phyloP scores from a whole-genome alignment of 2,113 vertebrate genomes.

The Pteropus alecto region DNA sequence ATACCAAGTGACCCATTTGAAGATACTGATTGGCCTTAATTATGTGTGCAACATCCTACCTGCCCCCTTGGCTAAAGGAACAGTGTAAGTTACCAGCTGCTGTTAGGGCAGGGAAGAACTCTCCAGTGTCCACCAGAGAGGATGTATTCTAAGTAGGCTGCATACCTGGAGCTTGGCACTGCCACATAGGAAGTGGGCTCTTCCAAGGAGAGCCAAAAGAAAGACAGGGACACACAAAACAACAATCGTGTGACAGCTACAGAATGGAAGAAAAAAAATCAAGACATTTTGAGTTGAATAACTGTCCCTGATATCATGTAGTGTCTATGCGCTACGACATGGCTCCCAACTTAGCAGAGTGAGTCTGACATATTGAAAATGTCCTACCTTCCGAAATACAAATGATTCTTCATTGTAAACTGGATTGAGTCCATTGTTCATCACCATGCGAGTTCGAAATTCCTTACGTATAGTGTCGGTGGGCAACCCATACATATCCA shows the following conservation, averaged over 20 bases:
- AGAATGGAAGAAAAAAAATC: slow-evolving; percentile 55
- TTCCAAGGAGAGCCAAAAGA: slow-evolving; percentile 65
- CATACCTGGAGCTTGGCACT: slow-evolving; percentile 72
- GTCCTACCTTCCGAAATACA: slow-evolving; percentile 96
- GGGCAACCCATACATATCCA: slow-evolving; percentile 98
- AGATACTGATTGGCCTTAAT: slow-evolving; percentile 65
- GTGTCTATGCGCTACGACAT: background rate
- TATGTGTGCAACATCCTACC: slow-evolving; percentile 71
- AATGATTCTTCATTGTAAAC: slow-evolving; percentile 99
- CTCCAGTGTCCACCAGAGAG: slow-evolving; percentile 62
- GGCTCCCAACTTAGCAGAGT: background rate
- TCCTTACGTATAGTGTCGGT: slow-evolving; percentile 98
- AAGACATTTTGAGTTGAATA: background rate
- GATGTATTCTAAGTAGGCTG: slow-evolving; percentile 71
- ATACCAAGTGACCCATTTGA: slow-evolving; percentile 69
- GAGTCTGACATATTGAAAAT: background rate
- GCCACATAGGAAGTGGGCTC: slow-evolving; percentile 52
- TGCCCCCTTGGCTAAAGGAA: slow-evolving; percentile 76
- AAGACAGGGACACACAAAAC: slow-evolving; percentile 71
- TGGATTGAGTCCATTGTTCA: slow-evolving; percentile 99
- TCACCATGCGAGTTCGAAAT: slow-evolving; percentile 98
- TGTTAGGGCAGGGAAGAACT: slow-evolving; percentile 78
- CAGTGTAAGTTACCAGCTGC: slow-evolving; percentile 70
- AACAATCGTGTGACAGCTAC: slow-evolving; percentile 62
- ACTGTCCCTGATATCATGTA: background rate